Base-by-base conservation (phyloP, 2,888 invertebrate genomes). In the Zhengitettix transpicula region DNA sequence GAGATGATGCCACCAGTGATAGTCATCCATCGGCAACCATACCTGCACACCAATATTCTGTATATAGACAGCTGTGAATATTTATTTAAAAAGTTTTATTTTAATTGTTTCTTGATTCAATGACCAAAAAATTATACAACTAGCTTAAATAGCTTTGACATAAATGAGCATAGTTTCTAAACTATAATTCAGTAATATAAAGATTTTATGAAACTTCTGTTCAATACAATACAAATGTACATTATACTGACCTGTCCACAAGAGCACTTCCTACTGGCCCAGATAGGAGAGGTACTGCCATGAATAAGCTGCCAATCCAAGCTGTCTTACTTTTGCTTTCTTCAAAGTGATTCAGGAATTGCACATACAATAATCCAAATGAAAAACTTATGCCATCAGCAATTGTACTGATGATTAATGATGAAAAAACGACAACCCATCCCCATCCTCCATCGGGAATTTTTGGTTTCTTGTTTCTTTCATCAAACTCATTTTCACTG, bases 341-440 rank as follows among this genome's bases (percentile, higher is more conserved):
- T 60, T 80, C 75, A 70, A 93, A 96, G 68, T 89, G 85, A 55
- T 83, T 78, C 55, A 90, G 75, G 67, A 95, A 85, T 68, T 92
- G 86, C 1, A 88, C 85, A 69, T 88, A 92, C 10, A 96, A 78
- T 16, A 95, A 76, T 0, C 96, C 97, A 71, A 95, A 95, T 1
- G 92, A 91, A 71, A 95, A 93, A 57, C 91, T 90, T 60, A 95
- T 83, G 0, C 96, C 96, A 72, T 96, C 96, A 51, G 92, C 90
- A 56, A 96, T 87, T 75, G 92, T 82, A 17, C 92, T 92, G 60
- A 93, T 84, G 52, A 91, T 71, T 65, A 96, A 82, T 0, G 92
- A 89, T 7, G 92, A 85, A 51, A 87, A 72, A 0, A 96, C 94
- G 1, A 96, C 87, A 17, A 91, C 78, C 93, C 92, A 93, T 10